These are phyloP conservation scores for Eutrigla gurnardus DNA, from an alignment of 2,797 vertebrate species.

Conservation along the genomic window DNA sequence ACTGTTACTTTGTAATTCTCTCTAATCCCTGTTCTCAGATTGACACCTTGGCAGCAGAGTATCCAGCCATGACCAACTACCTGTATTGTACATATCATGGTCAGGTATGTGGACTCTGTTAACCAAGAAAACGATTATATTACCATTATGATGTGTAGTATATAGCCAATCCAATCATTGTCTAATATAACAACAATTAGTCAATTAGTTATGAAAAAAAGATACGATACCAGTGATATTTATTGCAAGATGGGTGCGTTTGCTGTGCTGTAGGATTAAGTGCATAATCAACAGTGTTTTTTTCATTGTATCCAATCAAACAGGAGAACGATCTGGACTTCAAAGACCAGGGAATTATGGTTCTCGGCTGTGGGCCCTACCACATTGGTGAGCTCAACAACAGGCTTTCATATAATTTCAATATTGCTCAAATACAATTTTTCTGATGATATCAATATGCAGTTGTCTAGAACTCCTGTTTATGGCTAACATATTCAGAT, in stretches of 20 bases:
- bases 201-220: background rate
- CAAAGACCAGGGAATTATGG: constrained; percentile 92
- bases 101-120: constrained; percentile 82
- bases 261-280: background rate
- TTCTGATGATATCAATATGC: background rate
- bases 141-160: background rate
- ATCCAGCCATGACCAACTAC: constrained; percentile 94
- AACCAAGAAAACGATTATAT: background rate
- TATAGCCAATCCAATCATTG: background rate
- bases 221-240: background rate
- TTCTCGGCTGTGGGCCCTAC: constrained; percentile 95
- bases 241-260: background rate
- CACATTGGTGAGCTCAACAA: constrained; percentile 90
- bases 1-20: background rate
- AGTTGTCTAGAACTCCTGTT: background rate
- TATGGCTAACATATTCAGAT: background rate
- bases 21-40: constrained; percentile 82
- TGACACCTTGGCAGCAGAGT: constrained; percentile 95
- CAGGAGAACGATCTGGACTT: constrained; percentile 96
- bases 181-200: background rate
- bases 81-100: constrained; percentile 94
- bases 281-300: background rate
- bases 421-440: background rate
- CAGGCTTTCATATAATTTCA: background rate
- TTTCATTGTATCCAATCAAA: constrained; percentile 43